phyloP scores from a whole-genome alignment of 2,888 invertebrate genomes.

The Zhengitettix transpicula region DNA sequence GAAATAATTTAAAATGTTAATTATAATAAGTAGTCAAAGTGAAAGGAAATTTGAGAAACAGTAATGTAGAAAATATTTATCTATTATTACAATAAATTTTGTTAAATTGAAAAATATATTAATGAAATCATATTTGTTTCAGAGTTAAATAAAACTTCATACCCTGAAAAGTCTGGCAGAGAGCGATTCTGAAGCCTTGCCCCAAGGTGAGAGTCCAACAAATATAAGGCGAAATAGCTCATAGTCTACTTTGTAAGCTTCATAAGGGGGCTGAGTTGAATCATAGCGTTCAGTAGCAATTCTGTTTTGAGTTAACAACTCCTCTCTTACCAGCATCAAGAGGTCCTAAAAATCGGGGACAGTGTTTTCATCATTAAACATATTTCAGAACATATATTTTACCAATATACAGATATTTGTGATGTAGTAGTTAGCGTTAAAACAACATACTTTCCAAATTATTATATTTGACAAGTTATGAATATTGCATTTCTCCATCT shows the following conservation, averaged over 20 bases:
- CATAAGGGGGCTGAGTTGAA: conserved; percentile 65
- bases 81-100: neutral
- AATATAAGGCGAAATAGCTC: conserved; percentile 79
- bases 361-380: too few relatives aligned
- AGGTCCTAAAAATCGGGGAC: conserved; percentile 30
- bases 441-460: too few relatives aligned
- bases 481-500: too few relatives aligned
- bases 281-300: conserved; percentile 45
- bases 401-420: too few relatives aligned
- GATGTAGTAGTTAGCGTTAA: too few relatives aligned
- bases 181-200: conserved; percentile 63
- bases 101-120: neutral
- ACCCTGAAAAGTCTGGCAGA: conserved; percentile 83
- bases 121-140: neutral
- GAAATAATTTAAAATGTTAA: too few relatives aligned
- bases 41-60: too few relatives aligned
- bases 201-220: conserved; percentile 81
- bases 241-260: conserved; percentile 74
- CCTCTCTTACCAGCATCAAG: conserved; percentile 50
- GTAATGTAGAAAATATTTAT: neutral
- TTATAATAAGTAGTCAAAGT: too few relatives aligned
- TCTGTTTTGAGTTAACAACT: conserved; percentile 52
- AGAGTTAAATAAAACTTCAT: conserved; percentile 10
- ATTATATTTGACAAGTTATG: too few relatives aligned
- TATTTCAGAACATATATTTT: too few relatives aligned